A percentile compares a stretch with the other conserved stretches of the same genome.
phyloP scores from a whole-genome alignment of 2,888 invertebrate species.

The Neocrepidodera transversa region DNA sequence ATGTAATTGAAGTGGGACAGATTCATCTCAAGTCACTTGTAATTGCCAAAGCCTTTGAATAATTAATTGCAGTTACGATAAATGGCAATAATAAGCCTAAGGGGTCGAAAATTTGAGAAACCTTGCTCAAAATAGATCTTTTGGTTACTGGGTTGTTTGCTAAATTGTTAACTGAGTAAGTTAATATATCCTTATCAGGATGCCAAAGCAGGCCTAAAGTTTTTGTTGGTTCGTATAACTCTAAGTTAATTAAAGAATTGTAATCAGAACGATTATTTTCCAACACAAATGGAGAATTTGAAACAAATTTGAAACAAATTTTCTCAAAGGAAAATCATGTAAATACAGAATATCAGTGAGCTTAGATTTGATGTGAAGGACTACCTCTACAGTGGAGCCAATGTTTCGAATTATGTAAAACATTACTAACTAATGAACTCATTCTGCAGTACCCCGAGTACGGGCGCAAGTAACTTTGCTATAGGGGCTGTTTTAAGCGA shows the following conservation, averaged over 20 bases:
- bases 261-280: not conserved
- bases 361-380: not conserved
- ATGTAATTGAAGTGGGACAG: too few relatives aligned
- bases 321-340: conserved; percentile 15
- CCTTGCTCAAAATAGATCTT: too few relatives aligned
- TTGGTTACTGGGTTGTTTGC: too few relatives aligned
- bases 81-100: not conserved
- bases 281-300: not conserved
- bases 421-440: too few relatives aligned
- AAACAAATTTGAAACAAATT: conserved; percentile 8
- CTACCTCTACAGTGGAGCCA: conserved; percentile 29
- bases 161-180: too few relatives aligned
- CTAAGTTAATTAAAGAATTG: conserved; percentile 13
- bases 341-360: conserved; percentile 9
- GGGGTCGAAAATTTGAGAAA: not conserved
- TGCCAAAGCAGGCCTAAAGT: conserved; percentile 24
- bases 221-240: conserved; percentile 18
- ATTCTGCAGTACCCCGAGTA: too few relatives aligned
- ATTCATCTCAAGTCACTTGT: too few relatives aligned
- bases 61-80: not conserved
- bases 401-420: too few relatives aligned
- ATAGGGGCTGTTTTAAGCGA: too few relatives aligned
- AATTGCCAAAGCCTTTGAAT: too few relatives aligned
- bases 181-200: too few relatives aligned
- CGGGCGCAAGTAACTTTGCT: too few relatives aligned